Base-by-base conservation (phyloP, 2,888 invertebrate genomes). In the Agrochola lota region DNA sequence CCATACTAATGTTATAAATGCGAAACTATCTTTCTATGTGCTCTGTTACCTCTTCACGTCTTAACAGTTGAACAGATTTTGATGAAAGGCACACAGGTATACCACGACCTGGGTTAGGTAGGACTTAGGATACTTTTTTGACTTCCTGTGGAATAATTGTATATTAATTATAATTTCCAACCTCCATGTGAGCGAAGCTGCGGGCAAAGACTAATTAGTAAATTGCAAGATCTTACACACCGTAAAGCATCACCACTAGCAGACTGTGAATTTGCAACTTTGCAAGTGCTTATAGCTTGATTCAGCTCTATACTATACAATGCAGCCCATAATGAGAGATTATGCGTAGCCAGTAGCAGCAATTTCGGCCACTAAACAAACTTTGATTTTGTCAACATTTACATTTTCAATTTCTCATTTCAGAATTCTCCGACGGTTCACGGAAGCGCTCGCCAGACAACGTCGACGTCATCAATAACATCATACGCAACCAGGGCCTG, bases 401-500 rank as follows among this genome's bases (percentile, higher is more conserved):
- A 67, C 4, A 15, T 26, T n/a, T 26, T 17, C 11, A 23, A 5
- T 74, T 75, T 66, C 85, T 49, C 59, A 35, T 90, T 90, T 0
- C 91, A 95, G 95, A 95, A 81, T 88, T 94, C 68, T 91, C 95
- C 1, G 94, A 94, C n/a, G 88, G 90, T n/a, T 92, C 94, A 0
- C 88, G 90, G 43, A 94, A 92, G 43, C 93, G 95, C 0, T 95
- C 96, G 0, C 96, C 96, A 0, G 95, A 95, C 26, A 91, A 94
- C 84, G 77, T 92, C 0, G 92, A 91, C 20, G 91, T 93, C 2
- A 88, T 96, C 7, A 94, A 93, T 86, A 91, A 92, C 75, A 92
- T 95, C 7, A 94, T 96, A 5, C 84, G 94, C 0, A 92, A 93
- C 63, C 96, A 95, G 75, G 96, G 96, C 0, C 83, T 96, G 0